phyloP scores from a whole-genome alignment of 1,140 invertebrate genomes.

The Meloidogyne exigua region DNA sequence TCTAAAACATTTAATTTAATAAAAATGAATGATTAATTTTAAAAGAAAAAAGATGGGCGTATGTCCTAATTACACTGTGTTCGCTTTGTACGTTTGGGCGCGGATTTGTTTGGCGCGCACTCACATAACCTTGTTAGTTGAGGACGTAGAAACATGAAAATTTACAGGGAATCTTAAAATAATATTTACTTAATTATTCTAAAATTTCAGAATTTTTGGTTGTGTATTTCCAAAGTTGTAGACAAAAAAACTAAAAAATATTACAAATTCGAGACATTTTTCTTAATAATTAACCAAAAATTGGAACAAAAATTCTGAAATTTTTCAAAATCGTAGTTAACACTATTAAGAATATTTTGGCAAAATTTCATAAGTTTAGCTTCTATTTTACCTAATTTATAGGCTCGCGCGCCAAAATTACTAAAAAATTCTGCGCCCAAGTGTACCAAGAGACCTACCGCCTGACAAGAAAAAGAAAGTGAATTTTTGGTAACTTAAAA shows the following conservation, averaged over 20 bases:
- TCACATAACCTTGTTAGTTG: background rate
- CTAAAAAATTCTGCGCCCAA: background rate
- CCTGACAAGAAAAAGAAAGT: background rate
- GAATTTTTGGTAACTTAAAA: background rate
- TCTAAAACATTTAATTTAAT: background rate
- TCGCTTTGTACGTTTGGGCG: background rate
- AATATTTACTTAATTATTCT: background rate
- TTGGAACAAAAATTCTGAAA: background rate
- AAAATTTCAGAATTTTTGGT: background rate
- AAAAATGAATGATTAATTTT: conserved; percentile 2
- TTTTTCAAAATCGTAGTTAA: background rate
- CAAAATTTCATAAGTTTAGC: background rate
- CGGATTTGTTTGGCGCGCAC: background rate
- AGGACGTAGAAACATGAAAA: background rate
- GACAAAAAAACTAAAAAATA: background rate
- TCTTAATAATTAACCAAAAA: background rate
- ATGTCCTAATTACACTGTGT: background rate
- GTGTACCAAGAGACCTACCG: background rate
- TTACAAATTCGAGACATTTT: background rate
- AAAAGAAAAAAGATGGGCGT: background rate
- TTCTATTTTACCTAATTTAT: background rate
- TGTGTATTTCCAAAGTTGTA: background rate
- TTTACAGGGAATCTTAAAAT: background rate
- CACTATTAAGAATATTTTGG: background rate
- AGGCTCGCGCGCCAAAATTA: background rate